Base-by-base conservation (phyloP, 2,888 invertebrate genomes). In the Chrysodeixis includens region DNA sequence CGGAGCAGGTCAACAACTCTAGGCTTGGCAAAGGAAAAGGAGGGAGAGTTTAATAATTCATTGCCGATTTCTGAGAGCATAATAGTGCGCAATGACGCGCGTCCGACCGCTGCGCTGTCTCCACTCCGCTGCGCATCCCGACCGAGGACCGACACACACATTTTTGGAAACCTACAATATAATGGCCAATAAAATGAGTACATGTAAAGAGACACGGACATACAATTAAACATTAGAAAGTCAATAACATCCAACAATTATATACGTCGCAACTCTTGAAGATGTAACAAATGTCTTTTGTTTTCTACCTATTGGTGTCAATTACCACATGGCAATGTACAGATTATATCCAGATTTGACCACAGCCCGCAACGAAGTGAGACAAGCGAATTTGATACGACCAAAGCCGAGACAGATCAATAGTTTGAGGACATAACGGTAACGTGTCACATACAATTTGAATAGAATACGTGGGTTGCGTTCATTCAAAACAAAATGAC, bases 11-110 rank as follows among this genome's bases (percentile, higher is more conserved):
- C 74, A 74, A 65, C 65, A 74, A 63, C 62, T 74, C 71, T 73
- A 70, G 69, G 66, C 69, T 73, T 62, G 63, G 76, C 52, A 78
- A 82, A 82, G 82, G 83, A 82, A 83, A 82, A 82, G 78, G 76
- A 80, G 76, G 67, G 81, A 85, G 86, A 81, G 79, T 83, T 70
- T 78, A 81, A 81, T 79, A 83, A 85, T 85, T 79, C 80, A 84
- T 84, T 75, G 79, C 69, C 73, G 82, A 81, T 83, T 81, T 83
- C 82, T 78, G 84, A 69, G 80, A 75, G 69, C 77, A 84, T 75
- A 69, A 71, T 78, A 78, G 75, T 75, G 85, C 69, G 90, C 92
- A 90, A 90, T 92, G 90, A 89, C 74, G 92, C 90, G 90, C 82
- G 85, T 84, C 92, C 85, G 84, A 88, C 88, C 90, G 90, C 87